Base-by-base conservation (phyloP, 2,113 vertebrate genomes). In the Motacilla tschutschensis region DNA sequence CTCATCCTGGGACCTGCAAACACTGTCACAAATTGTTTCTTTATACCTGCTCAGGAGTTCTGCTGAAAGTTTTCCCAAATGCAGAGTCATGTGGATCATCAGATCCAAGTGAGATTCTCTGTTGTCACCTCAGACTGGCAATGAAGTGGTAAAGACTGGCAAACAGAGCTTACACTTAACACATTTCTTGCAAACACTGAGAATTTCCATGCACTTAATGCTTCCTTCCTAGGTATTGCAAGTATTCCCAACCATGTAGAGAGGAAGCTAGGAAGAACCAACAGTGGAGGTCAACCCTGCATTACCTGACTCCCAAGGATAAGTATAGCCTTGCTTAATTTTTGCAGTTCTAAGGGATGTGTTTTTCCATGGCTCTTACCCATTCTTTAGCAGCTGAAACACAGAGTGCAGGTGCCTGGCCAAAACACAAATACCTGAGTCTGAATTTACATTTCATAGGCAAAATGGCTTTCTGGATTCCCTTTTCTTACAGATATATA, bases 391-490 rank as follows among this genome's bases (percentile, higher is more conserved):
- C 46, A 43, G 11, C 5, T 51, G 48, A 69, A 79, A 38, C 8
- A 46, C 10, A 18, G 40, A 46, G 17, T 38, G 16, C 8, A 15
- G 9, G 22, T 67, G 13, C 12, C 40, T 76, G 35, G 22, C 19
- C 25, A 58, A 84, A 70, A 38, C 10, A 22, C 3, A 15, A 18
- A 50, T 36, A 29, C 3, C 5, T 0, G 0, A 31, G 20, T 29
- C 29, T 46, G 18, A 74, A 87, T 70, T 48, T 54, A n/a, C 2
- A 36, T 77, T 75, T 78, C 47, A 82, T 15, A 22, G 12, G n/a
- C 8, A 63, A 79, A 76, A 72, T 43, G 3, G 7, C 15, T 72
- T 79, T 79, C 47, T 54, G 28, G 18, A n/a, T 55, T 83, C 66
- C 13, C 31, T 60, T 80, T 51, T 24, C 28, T 62, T 53, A 26